Base-by-base conservation (phyloP, 2,113 vertebrate genomes). In the Gallinago media region DNA sequence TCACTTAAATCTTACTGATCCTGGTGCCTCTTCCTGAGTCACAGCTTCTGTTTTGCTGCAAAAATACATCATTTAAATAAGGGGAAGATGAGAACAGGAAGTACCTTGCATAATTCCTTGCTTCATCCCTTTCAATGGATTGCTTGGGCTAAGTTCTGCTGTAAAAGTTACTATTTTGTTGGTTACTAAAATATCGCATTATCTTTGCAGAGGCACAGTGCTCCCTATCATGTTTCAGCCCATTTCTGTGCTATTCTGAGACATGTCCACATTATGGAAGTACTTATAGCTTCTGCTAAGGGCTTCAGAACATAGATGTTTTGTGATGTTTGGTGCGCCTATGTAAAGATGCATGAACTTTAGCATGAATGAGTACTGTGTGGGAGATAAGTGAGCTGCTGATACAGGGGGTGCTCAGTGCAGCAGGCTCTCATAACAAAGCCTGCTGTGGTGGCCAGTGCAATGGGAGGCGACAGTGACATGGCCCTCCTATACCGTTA, bases 1-100 rank as follows among this genome's bases (percentile, higher is more conserved):
- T 97, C 55, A 85, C 65, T 89, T 65, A 49, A 86, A 74, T 52
- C 50, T 22, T 89, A 70, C 59, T 83, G 66, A 84, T 92, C 38
- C 42, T 83, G 36, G 58, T 91, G 56, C 22, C 5, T 94, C 18
- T 96, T 71, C 52, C 68, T 78, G 44, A 63, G 62, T 90, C 55
- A 83, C 77, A 52, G 23, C 25, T 66, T 68, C 59, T 80, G 63
- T 85, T 87, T 56, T 92, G 71, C 66, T 78, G 68, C 18, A 92
- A 90, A 96, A 85, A 40, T n/a, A 19, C 5, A 38, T 61, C 16
- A 65, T 71, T 88, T 89, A 82, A 96, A 79, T 67, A 73, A 38
- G 42, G 12, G 44, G 11, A 56, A 94, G 44, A 85, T 70, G 21
- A 27, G 40, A 85, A 77, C 46, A 50, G 55, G 49, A 81, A 92